Percentiles rank a stretch among this genome's conserved stretches.
Evolutionary conservation across 2,888 invertebrate species (phyloP).

Genomic region (Orthosia gracilis): DNA sequence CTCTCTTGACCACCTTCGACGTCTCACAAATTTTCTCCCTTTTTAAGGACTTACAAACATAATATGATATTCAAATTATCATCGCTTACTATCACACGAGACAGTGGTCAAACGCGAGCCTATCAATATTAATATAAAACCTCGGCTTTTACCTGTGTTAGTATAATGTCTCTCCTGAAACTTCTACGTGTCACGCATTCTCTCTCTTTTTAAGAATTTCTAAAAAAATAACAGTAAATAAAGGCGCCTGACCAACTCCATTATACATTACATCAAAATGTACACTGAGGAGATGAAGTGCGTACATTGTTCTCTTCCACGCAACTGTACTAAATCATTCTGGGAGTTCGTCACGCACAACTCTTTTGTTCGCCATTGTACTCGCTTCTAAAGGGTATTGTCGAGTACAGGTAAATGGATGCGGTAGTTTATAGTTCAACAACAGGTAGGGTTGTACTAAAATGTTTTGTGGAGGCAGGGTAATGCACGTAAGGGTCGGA

Average conservation of each 20-base stretch:
- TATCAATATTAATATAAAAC: too few relatives aligned
- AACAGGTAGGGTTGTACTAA: slow-evolving; percentile 58
- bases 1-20: background rate
- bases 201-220: background rate
- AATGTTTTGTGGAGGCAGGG: slow-evolving; percentile 52
- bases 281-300: slow-evolving; percentile 59
- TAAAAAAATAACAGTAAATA: slow-evolving; percentile 33
- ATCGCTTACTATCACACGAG: too few relatives aligned
- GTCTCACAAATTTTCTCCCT: background rate
- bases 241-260: slow-evolving; percentile 45
- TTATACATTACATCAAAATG: slow-evolving; percentile 56
- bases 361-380: slow-evolving; percentile 73
- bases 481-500: slow-evolving; percentile 46
- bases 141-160: background rate
- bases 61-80: slow-evolving; percentile 9
- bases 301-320: slow-evolving; percentile 68
- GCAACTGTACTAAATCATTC: slow-evolving; percentile 71
- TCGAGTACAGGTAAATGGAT: slow-evolving; percentile 61
- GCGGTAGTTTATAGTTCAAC: slow-evolving; percentile 63
- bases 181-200: background rate
- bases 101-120: too few relatives aligned
- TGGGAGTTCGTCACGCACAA: slow-evolving; percentile 71
- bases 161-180: background rate
- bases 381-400: slow-evolving; percentile 61
- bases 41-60: background rate